Evolutionary conservation across 2,797 vertebrate species (phyloP).

Genomic region (Rhadinocentrus ornatus): DNA sequence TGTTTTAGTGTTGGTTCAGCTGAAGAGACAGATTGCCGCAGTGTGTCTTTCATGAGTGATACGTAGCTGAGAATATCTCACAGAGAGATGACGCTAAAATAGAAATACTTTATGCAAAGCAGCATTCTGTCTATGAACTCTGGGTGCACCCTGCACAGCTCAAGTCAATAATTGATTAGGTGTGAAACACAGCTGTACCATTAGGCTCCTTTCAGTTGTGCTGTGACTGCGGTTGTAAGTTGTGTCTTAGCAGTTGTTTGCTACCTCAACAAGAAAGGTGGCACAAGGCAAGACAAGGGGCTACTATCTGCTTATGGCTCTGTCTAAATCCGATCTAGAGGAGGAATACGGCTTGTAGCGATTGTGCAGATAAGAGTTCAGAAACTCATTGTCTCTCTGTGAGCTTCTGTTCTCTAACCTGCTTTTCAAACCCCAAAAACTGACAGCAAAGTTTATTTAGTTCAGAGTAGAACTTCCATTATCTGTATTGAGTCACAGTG

Average conservation of each 20-base stretch:
- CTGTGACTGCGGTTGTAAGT: conserved; percentile 42
- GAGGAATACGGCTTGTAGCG: conserved; percentile 1
- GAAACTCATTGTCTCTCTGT: conserved; percentile 14
- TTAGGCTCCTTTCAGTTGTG: conserved; percentile 12
- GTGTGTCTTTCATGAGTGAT: conserved; percentile 44
- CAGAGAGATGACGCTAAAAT: conserved; percentile 40
- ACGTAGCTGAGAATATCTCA: conserved; percentile 21
- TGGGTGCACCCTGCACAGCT: conserved; percentile 44
- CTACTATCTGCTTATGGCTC: conserved; percentile 22
- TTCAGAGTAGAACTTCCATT: conserved; percentile 1
- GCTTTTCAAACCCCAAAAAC: conserved; percentile 6
- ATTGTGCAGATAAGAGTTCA: conserved; percentile 26
- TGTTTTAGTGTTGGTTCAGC: conserved; percentile 48
- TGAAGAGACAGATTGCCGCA: conserved; percentile 32
- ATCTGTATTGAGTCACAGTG: not conserved
- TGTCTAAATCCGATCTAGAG: conserved; percentile 14
- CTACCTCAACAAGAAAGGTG: conserved; percentile 29
- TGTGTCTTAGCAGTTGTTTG: conserved; percentile 24
- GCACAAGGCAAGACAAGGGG: conserved; percentile 20
- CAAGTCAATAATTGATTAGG: conserved; percentile 72
- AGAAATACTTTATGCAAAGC: conserved; percentile 44
- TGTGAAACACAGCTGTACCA: conserved; percentile 33
- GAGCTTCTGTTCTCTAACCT: not conserved
- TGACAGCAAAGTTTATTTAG: conserved; percentile 11
- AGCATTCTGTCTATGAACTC: conserved; percentile 57